Evolutionary conservation across 2,113 vertebrate genomes (phyloP), one percentile per base, ranked within the genome.

Genomic region (Pseudorasbora parva): DNA sequence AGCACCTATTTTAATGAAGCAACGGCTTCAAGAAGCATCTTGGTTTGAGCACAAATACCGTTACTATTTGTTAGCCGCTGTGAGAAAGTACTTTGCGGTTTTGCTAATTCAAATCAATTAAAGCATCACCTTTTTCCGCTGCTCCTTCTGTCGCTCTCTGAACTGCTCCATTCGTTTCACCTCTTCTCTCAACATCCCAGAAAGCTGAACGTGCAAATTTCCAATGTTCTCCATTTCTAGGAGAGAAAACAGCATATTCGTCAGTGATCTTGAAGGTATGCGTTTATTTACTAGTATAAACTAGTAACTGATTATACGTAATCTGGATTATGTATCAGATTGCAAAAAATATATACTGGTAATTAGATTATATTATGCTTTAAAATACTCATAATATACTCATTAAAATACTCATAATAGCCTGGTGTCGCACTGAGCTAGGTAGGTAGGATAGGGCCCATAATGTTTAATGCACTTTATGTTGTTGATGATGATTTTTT

Each of bases 61-160:
- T 5, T 51, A 30, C 60, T 17, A 6, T 27, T 14, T 62, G 27
- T 33, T 33, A 0, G 1, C 30, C 4, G 8, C 1, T 68, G 1
- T 21, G 8, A 21, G 30, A 19, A 66, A 66, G 23, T 17, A 23
- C 3, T 73, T 19, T 23, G n/a, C 10, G 37, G 15, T 74, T 74
- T 14, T 23, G 45, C 43, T 1, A 27, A 8, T 12, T 6, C 1
- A 45, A 11, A 47, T 25, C 1, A 72, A 45, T 72, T 10, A 45
- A 25, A 85, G 62, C 5, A 12, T 43, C n/a, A 98, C 98, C 95
- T 97, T 99, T 90, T 96, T 98, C 11, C 96, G 94, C 88, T 98
- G 96, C 5, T 99, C 97, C 90, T 99, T 99, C 91, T 99, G 98
- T 41, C 95, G 91, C 86, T 99, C 97, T 81, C 97, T 93, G 91